Evolutionary conservation across 2,797 vertebrate species (phyloP).

Genomic region (Liasis olivaceus): DNA sequence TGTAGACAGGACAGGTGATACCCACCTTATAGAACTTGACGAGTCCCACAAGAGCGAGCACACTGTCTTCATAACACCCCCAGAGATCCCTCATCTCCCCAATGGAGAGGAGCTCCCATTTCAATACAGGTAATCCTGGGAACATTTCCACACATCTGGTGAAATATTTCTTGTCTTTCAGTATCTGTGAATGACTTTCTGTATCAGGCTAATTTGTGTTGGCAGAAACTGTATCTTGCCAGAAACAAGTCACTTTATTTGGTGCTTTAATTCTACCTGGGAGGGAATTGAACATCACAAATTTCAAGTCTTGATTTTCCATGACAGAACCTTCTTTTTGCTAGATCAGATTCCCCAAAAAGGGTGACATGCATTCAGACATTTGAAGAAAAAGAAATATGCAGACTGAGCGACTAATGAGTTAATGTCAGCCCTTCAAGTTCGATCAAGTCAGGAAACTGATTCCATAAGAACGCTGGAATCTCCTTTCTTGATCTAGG

Average conservation of each 20-base stretch:
- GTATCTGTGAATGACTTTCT: too few species aligned
- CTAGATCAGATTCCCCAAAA: background rate
- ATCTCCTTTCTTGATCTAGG: too few species aligned
- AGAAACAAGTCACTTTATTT: background rate
- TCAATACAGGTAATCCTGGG: slow-evolving; percentile 85
- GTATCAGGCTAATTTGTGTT: background rate
- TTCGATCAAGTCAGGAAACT: too few species aligned
- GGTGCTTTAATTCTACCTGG: background rate
- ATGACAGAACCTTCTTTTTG: background rate
- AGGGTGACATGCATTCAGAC: too few species aligned
- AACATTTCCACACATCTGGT: background rate
- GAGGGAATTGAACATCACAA: background rate
- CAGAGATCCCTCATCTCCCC: slow-evolving; percentile 91
- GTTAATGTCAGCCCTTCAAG: too few species aligned
- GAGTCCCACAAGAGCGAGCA: slow-evolving; percentile 96
- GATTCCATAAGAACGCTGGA: too few species aligned
- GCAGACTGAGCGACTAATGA: too few species aligned
- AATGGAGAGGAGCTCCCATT: slow-evolving; percentile 92
- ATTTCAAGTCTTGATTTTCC: background rate
- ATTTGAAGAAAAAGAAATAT: too few species aligned
- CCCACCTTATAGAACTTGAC: slow-evolving; percentile 92
- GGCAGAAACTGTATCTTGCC: background rate
- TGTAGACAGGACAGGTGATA: slow-evolving; percentile 86
- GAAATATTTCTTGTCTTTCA: background rate
- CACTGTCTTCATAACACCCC: slow-evolving; percentile 96